These are phyloP conservation scores for Ailuropoda melanoleuca DNA, from an alignment of 2,113 vertebrate genomes.

Conservation along the genomic window DNA sequence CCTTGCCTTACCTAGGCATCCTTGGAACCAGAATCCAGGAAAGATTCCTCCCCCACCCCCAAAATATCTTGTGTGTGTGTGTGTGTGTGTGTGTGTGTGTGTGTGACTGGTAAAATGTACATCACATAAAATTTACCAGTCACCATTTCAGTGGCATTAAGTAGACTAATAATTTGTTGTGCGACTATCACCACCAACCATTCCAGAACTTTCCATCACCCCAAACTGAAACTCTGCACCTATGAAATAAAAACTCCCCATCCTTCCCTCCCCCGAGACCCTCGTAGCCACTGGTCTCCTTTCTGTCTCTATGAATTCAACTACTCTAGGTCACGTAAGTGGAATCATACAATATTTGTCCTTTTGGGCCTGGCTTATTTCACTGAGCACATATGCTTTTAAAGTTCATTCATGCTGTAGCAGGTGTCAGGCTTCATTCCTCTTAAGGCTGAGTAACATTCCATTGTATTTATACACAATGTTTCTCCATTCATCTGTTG, in stretches of 20 bases:
- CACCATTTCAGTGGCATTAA: neutral
- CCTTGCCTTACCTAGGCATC: neutral
- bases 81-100: no score
- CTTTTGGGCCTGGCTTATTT: neutral
- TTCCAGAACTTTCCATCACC: neutral
- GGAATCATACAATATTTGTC: neutral
- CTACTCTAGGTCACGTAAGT: neutral
- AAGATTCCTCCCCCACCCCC: neutral
- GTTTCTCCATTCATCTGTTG: neutral
- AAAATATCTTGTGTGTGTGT: neutral
- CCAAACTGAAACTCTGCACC: neutral
- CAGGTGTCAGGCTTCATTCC: neutral
- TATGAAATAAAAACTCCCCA: neutral
- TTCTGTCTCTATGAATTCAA: neutral
- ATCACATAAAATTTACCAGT: neutral
- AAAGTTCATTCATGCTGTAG: neutral
- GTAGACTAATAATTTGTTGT: neutral
- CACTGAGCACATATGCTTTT: neutral
- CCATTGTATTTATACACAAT: neutral
- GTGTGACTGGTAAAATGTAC: neutral
- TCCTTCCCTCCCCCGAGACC: neutral
- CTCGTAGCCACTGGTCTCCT: neutral
- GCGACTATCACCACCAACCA: no score
- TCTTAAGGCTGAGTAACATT: neutral
- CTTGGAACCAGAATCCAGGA: neutral